Conservation (phyloP, 2,113 vertebrate genomes). For the Larimichthys polyactis region DNA sequence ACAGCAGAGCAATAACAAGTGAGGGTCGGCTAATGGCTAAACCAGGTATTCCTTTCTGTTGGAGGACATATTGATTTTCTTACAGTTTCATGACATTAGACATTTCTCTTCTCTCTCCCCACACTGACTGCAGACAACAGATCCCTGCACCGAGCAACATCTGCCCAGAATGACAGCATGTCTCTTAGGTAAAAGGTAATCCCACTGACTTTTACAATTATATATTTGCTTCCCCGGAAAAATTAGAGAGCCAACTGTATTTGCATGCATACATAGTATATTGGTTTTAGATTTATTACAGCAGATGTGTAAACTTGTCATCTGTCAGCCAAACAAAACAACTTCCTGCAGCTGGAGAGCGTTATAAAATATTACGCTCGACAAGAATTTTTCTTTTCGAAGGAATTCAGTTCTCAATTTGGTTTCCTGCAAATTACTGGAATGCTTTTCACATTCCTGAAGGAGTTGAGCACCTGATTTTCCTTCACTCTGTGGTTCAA, state of each 20-base stretch:
- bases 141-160: neutral
- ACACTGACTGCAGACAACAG: constrained; percentile 2
- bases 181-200: constrained; percentile 46
- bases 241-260: neutral
- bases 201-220: neutral
- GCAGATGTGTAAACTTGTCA: neutral
- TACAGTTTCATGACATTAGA: neutral
- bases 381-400: neutral
- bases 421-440: neutral
- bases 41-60: no score
- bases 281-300: neutral
- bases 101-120: neutral
- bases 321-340: neutral
- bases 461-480: no score
- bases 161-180: constrained; percentile 49
- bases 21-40: neutral
- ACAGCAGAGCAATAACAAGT: neutral
- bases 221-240: neutral
- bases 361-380: neutral
- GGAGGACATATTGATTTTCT: neutral
- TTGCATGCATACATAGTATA: neutral
- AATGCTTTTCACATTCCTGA: no score
- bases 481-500: no score
- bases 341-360: neutral
- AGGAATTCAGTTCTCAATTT: neutral